Evolutionary conservation across 2,113 vertebrate species (phyloP), one percentile per base, ranked within the genome.

Genomic region (Thalassarche chlororhynchos): DNA sequence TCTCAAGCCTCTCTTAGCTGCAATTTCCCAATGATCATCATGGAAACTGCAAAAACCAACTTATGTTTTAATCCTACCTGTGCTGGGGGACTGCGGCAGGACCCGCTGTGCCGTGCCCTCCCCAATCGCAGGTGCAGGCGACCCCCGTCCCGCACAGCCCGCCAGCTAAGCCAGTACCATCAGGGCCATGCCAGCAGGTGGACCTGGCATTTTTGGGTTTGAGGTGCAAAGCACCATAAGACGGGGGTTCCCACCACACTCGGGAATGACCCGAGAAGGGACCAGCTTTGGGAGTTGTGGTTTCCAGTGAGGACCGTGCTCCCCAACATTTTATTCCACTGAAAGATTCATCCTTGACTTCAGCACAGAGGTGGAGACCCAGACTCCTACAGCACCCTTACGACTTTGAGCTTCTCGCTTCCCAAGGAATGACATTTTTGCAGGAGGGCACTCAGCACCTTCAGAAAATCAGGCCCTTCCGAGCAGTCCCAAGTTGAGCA

Each of bases 181-280:
- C 21, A 3, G 7, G 26, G 42, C 40, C 58, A 51, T 1, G 10
- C 13, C 14, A 3, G 12, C 23, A 72, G 26, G 16, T 4, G 2
- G 38, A 46, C 17, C 31, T 21, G 51, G 62, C 7, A 8, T 34
- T 60, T 51, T 18, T 1, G 71, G 32, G 52, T 49, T 29, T 49
- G 65, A 69, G n/a, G 28, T 23, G 29, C 49, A 69, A 75, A 70
- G 36, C 64, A 52, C 9, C 36, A 31, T 2, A 72, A 32, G 19
- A 78, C 0, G 1, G 32, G 9, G 12, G 14, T 9, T 57, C 29
- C 21, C 21, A 34, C 25, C 70, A 47, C 0, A 0, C 29, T 82
- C 1, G 0, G 60, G 49, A 55, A 31, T 0, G 3, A 40, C 12
- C 36, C 6, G 1, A 44, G 65, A 32, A 61, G 21, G 38, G 47